phyloP scores from a whole-genome alignment of 2,888 invertebrate genomes.

The Hesperia comma region DNA sequence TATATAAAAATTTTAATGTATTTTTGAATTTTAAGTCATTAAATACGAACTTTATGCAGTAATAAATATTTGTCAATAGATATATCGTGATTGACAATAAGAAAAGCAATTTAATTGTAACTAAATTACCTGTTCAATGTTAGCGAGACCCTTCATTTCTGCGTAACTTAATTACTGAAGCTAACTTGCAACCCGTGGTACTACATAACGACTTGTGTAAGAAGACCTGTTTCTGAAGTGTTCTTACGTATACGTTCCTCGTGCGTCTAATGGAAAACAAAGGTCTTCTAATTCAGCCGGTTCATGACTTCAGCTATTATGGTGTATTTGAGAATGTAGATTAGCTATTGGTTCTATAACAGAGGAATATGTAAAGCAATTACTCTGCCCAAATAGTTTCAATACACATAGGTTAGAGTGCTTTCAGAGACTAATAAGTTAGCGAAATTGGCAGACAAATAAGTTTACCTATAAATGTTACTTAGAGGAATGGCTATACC shows the following conservation, averaged over 20 bases:
- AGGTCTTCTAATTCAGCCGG: constrained; percentile 57
- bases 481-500: constrained; percentile 15
- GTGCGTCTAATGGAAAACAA: constrained; percentile 42
- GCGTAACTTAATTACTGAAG: constrained; percentile 77
- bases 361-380: constrained; percentile 69
- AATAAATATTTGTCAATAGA: constrained; percentile 2
- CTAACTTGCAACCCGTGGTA: constrained; percentile 64
- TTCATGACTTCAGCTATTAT: constrained; percentile 59
- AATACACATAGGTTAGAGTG: constrained; percentile 63
- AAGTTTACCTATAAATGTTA: constrained; percentile 22
- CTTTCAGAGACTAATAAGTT: constrained; percentile 67
- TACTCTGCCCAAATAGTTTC: constrained; percentile 71
- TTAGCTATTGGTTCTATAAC: constrained; percentile 74
- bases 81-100: constrained; percentile 46
- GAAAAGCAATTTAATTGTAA: constrained; percentile 66
- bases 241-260: background rate
- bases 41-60: too few relatives aligned
- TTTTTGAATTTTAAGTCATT: too few relatives aligned
- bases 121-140: constrained; percentile 76
- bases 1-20: too few relatives aligned
- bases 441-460: constrained; percentile 54
- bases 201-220: constrained; percentile 43
- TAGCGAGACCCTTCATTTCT: constrained; percentile 74
- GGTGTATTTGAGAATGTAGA: constrained; percentile 77
- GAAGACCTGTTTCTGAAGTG: constrained; percentile 21